phyloP scores from a whole-genome alignment of 2,888 invertebrate genomes.

The Ethmia dodecea region DNA sequence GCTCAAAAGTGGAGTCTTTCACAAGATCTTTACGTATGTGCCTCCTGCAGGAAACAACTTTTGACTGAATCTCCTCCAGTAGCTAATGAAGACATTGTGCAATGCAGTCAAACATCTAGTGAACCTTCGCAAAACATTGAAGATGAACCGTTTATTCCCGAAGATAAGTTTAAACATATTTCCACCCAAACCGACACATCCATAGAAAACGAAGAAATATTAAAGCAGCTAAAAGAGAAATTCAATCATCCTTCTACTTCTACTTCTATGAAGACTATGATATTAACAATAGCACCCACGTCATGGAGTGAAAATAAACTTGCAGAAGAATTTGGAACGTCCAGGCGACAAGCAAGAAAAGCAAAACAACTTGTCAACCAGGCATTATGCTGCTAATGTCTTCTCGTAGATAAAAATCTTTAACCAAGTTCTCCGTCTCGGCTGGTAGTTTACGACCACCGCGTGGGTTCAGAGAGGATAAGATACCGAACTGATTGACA shows the following conservation, averaged over 20 bases:
- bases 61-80: slow-evolving; percentile 6
- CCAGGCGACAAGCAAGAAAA: slow-evolving; percentile 23
- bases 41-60: slow-evolving; percentile 9
- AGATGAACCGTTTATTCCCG: slow-evolving; percentile 7
- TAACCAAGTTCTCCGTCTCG: slow-evolving; percentile 5
- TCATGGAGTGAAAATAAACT: slow-evolving; percentile 21
- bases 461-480: slow-evolving; percentile 21
- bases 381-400: slow-evolving; percentile 2
- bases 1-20: slow-evolving; percentile 7
- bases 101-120: slow-evolving; percentile 4
- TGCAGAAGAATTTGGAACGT: slow-evolving; percentile 19
- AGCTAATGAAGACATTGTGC: slow-evolving; percentile 7
- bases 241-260: slow-evolving; percentile 14
- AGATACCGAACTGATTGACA: slow-evolving; percentile 18
- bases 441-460: slow-evolving; percentile 15
- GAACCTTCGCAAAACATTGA: slow-evolving; percentile 1
- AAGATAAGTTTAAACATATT: slow-evolving; percentile 5
- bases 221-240: slow-evolving; percentile 13
- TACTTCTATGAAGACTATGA: slow-evolving; percentile 15
- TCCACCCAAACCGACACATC: not conserved
- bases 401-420: slow-evolving; percentile 4
- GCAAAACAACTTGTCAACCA: slow-evolving; percentile 17
- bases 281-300: slow-evolving; percentile 16
- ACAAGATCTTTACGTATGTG: slow-evolving; percentile 9
- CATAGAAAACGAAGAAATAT: slow-evolving; percentile 10